Evolutionary conservation across 2,797 vertebrate species (phyloP), one percentile per base, ranked within the genome.

Genomic region (Anolis apletophallus): DNA sequence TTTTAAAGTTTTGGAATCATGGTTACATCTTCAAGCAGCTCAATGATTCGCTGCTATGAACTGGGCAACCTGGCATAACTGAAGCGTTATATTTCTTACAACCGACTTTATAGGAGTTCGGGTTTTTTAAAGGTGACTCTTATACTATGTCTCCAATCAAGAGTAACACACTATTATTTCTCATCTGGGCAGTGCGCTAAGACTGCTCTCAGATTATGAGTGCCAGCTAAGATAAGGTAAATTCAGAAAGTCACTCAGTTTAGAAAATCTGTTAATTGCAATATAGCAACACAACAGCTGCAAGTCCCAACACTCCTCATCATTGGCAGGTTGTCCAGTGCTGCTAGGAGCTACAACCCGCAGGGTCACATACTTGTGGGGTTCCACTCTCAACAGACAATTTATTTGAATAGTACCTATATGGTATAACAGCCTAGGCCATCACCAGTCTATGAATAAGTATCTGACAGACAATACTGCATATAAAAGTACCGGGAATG

Each of bases 11-110:
- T 57, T 34, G 67, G 75, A 52, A 64, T 55, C 52, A 34, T 64
- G 57, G 76, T 26, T 64, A 34, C 32, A 59, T 12, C 54, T 23
- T 26, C 82, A 91, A 77, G 87, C 84, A 85, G 77, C 34, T 72
- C 19, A 86, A 88, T 90, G 77, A 87, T 3, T 59, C 76, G 91
- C 80, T 85, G 85, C 76, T 0, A 0, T 75, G 84, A 64, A 83
- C 82, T 84, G 32, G 72, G 54, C 26, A 79, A 52, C 74, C 59
- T 81, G 61, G 69, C 0, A 0, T 16, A 88, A 85, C 68, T 54
- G 12, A 87, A 86, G 82, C 40, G 72, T 26, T 52, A 9, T 14
- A 10, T 36, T 21, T 80, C 80, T 50, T 84, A 88, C 54, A 40
- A 71, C 80, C 54, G 14, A 0, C 84, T 90, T 84, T 2, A 0